Evolutionary conservation across 2,888 invertebrate genomes (phyloP), one percentile per base, ranked within the genome.

Genomic region (Ypsolopha scabrella): DNA sequence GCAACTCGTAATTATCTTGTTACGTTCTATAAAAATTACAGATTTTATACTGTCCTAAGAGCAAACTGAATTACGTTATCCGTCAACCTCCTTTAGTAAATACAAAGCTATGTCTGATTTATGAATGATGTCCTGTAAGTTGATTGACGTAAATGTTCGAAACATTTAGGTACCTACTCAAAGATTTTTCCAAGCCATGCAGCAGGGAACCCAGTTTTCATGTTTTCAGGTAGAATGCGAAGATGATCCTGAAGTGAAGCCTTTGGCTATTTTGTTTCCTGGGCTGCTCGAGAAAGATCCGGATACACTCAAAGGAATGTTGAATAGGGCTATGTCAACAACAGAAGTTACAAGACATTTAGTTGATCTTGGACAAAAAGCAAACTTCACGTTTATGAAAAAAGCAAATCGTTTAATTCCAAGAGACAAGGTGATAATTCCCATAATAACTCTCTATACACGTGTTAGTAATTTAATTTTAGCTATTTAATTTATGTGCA

Each of bases 311-410:
- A 63, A 78, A 61, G 77, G 75, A 45, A 71, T 83, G 61, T 58
- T 80, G 14, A 75, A 70, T 51, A 75, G 71, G 54, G 72, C 65
- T 6, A 80, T 83, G 76, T 83, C 82, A 4, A 83, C 82, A 8
- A 81, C 81, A 10, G 82, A 83, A 67, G 78, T 83, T 10, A 82
- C 82, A 2, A 75, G 69, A 53, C 77, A 78, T 62, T 66, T 83
- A 53, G 76, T 83, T 14, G 68, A 76, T 55, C 67, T 79, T 33
- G 80, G 80, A 0, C 75, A 81, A 60, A 82, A 82, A 62, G 82
- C 82, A 3, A 76, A 80, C 58, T 81, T 80, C 54, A 68, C 71
- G 4, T 78, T 75, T 50, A 79, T 83, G 79, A 82, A 80, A 63
- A 80, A 81, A 63, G 68, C 80, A 6, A 68, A 72, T 53, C 70